phyloP scores from a whole-genome alignment of 1,140 invertebrate species.

The Diorhabda elongata region DNA sequence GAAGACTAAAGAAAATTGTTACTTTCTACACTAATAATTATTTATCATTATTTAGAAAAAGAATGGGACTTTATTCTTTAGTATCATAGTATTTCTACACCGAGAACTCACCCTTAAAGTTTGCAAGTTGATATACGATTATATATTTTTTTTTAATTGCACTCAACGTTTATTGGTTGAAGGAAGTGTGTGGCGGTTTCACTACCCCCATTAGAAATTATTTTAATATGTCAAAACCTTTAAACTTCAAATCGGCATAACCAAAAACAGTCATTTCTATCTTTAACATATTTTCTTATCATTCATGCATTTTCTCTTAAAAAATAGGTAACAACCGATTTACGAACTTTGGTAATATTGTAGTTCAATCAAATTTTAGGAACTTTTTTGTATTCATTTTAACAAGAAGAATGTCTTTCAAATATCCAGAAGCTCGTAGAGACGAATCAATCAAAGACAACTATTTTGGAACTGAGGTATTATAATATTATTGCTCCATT shows the following conservation, averaged over 20 bases:
- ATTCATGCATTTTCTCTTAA: not conserved
- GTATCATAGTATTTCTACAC: no score
- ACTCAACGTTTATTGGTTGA: no score
- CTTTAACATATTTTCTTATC: not conserved
- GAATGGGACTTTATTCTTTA: no score
- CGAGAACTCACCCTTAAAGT: no score
- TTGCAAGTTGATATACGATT: no score
- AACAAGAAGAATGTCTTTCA: slow-evolving; percentile 30
- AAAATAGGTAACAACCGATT: not conserved
- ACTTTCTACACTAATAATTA: no score
- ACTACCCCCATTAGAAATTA: no score
- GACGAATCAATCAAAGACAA: slow-evolving; percentile 76
- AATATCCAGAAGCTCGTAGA: slow-evolving; percentile 72
- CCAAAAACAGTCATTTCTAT: not conserved
- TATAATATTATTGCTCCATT: not conserved
- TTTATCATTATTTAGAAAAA: no score
- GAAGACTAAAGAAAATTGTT: no score
- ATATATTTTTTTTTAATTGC: no score
- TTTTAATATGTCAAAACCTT: no score
- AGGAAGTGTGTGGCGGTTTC: no score
- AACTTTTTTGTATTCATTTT: slow-evolving; percentile 4
- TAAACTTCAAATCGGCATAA: not conserved
- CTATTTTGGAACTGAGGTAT: slow-evolving; percentile 79
- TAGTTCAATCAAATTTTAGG: not conserved
- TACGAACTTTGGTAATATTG: not conserved